phyloP scores from a whole-genome alignment of 2,888 invertebrate genomes.

The Eilema caniola region DNA sequence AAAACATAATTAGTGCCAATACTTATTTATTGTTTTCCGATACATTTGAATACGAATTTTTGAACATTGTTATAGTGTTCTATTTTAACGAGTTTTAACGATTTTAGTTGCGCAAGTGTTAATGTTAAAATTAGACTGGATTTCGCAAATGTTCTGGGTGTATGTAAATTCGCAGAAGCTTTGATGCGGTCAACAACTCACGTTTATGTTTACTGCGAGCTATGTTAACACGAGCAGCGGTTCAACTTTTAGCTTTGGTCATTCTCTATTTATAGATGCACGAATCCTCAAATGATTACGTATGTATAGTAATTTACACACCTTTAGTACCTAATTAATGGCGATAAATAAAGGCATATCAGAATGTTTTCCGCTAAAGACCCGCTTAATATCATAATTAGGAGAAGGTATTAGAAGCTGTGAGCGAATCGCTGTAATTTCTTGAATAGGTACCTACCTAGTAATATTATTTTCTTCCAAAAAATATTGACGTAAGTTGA shows the following conservation, averaged over 20 bases:
- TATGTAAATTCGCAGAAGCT: conserved; percentile 57
- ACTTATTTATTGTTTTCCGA: neutral
- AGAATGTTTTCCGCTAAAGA: neutral
- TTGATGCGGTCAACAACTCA: conserved; percentile 46
- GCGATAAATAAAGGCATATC: neutral
- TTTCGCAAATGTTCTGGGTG: conserved; percentile 48
- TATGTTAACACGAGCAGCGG: conserved; percentile 52
- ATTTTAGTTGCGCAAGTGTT: conserved; percentile 26
- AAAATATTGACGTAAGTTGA: neutral
- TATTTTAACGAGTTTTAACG: conserved; percentile 19
- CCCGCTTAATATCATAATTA: neutral
- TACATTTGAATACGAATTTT: neutral
- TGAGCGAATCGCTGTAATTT: neutral
- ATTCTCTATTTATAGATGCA: conserved; percentile 58
- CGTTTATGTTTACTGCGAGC: conserved; percentile 46
- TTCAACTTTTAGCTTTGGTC: conserved; percentile 47
- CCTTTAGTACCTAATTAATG: neutral
- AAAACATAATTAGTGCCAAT: neutral
- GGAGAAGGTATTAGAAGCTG: neutral
- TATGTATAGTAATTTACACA: conserved; percentile 4
- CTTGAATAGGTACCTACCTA: neutral
- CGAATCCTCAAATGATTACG: conserved; percentile 29
- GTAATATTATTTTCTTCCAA: neutral
- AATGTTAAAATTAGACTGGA: conserved; percentile 41
- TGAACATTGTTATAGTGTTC: neutral